Evolutionary conservation across 2,797 vertebrate genomes (phyloP).

Genomic region (Chromobotia macracanthus): DNA sequence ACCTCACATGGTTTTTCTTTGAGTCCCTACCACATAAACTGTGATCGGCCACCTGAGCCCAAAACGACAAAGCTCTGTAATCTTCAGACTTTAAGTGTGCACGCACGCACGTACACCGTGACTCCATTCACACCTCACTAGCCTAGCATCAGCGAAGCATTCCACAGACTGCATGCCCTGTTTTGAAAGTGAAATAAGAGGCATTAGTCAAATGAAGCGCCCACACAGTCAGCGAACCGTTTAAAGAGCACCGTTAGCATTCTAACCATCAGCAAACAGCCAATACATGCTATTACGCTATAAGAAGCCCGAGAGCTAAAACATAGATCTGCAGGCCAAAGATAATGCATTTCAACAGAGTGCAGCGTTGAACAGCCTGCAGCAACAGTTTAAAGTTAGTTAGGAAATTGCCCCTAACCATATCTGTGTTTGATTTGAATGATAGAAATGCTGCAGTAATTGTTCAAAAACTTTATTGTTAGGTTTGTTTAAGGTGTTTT

Average conservation of each 20-base stretch:
- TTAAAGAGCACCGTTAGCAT: conserved; percentile 54
- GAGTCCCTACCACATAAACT: conserved; percentile 40
- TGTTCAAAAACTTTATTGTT: conserved; percentile 33
- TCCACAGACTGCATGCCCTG: conserved; percentile 52
- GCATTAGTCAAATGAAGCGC: conserved; percentile 61
- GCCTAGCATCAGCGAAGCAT: conserved; percentile 20
- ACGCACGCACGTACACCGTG: neutral
- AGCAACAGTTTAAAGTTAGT: conserved; percentile 37
- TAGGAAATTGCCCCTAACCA: conserved; percentile 34
- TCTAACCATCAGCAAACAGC: conserved; percentile 51
- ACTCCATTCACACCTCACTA: conserved; percentile 54
- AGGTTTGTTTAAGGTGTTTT: neutral
- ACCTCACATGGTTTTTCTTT: conserved; percentile 15
- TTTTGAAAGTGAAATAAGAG: conserved; percentile 62
- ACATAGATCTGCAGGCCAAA: conserved; percentile 34
- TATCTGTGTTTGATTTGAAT: conserved; percentile 33
- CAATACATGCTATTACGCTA: conserved; percentile 53
- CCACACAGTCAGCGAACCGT: conserved; percentile 51
- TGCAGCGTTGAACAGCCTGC: conserved; percentile 18
- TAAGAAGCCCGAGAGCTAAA: conserved; percentile 42
- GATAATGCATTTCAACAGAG: conserved; percentile 45
- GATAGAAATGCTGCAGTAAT: neutral
- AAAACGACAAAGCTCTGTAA: conserved; percentile 31
- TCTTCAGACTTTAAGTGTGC: conserved; percentile 17
- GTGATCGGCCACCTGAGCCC: conserved; percentile 21